A percentile compares a stretch with the other conserved stretches of the same genome.
Evolutionary conservation across 2,888 invertebrate genomes (phyloP).

Genomic region (Caenorhabditis afra): DNA sequence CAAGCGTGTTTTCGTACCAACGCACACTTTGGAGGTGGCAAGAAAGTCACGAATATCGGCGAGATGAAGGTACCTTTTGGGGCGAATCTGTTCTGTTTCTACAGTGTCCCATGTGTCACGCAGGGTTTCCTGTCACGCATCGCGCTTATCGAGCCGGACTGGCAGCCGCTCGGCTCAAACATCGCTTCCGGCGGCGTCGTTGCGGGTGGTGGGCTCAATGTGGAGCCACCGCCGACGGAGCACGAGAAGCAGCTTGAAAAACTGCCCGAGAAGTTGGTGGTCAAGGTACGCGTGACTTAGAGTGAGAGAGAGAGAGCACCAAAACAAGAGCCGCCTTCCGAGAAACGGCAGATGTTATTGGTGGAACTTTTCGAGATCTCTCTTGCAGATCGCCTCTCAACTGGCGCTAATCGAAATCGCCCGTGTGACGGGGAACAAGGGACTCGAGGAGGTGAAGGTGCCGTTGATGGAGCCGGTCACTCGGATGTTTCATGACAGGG

Average conservation of each 20-base stretch:
- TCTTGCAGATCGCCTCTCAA: constrained; percentile 19
- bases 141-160: constrained; percentile 22
- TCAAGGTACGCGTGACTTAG: constrained; percentile 18
- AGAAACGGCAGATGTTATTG: too few species aligned
- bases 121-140: constrained; percentile 31
- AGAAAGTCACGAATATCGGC: constrained; percentile 11
- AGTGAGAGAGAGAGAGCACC: too few species aligned
- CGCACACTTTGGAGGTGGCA: constrained; percentile 3
- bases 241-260: not conserved
- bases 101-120: too few species aligned
- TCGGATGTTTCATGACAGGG: constrained; percentile 12
- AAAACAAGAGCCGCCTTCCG: too few species aligned
- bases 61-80: constrained; percentile 30
- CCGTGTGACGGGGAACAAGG: constrained; percentile 7
- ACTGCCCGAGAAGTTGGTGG: constrained; percentile 18
- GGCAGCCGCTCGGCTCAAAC: constrained; percentile 31
- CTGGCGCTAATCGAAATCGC: constrained; percentile 10
- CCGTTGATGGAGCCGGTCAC: not conserved
- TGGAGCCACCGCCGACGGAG: too few species aligned
- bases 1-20: constrained; percentile 9
- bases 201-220: too few species aligned
- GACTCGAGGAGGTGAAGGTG: constrained; percentile 5
- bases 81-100: too few species aligned
- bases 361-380: too few species aligned
- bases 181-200: too few species aligned